Conservation (phyloP, 2,888 invertebrate genomes). For the Eupithecia pulchellata region DNA sequence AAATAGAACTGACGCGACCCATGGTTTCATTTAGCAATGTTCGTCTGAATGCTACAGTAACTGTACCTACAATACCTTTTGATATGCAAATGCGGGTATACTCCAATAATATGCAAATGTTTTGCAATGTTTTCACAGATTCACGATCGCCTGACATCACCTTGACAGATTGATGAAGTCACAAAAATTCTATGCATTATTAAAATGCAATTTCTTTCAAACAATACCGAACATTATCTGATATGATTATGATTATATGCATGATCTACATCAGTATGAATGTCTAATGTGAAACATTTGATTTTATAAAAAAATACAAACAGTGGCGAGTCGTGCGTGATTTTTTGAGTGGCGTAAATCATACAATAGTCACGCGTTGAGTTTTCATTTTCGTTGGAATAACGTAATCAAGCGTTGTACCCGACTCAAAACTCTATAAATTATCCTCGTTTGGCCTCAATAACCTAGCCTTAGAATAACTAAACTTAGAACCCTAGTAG, state of each 20-base stretch:
- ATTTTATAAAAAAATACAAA: not conserved
- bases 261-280: not conserved
- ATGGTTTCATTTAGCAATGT: conserved; percentile 51
- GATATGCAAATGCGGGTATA: conserved; percentile 70
- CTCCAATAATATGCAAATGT: conserved; percentile 76
- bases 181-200: conserved; percentile 11
- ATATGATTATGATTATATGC: not conserved
- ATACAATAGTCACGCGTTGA: too few species aligned
- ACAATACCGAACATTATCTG: not conserved
- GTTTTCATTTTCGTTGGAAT: too few species aligned
- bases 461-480: too few species aligned
- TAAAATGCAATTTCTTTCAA: not conserved
- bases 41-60: conserved; percentile 51
- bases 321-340: not conserved
- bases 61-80: conserved; percentile 63
- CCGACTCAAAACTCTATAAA: too few species aligned
- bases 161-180: conserved; percentile 31
- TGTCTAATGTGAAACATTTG: not conserved
- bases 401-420: too few species aligned
- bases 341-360: not conserved
- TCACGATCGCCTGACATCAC: conserved; percentile 49
- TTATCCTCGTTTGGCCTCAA: too few species aligned
- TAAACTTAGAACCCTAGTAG: too few species aligned
- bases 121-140: conserved; percentile 54
- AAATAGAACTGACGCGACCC: not conserved